phyloP scores from a whole-genome alignment of 2,797 vertebrate species.

The Spinus pinus region DNA sequence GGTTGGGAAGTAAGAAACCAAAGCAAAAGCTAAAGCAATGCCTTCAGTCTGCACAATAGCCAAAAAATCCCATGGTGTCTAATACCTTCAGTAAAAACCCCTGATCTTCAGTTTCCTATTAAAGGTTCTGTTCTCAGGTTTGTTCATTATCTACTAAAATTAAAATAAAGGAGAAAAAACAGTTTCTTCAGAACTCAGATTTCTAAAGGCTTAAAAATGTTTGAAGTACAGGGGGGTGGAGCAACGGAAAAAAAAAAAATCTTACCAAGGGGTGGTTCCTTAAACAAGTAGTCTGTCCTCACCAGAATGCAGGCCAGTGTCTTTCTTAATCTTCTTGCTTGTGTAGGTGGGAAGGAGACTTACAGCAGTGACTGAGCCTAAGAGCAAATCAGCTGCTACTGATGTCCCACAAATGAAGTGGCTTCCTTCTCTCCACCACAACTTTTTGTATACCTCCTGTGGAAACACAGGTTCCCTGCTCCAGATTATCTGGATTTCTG shows the following conservation, averaged over 20 bases:
- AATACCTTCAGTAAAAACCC: neutral
- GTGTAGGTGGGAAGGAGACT: neutral
- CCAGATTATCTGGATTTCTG: slow-evolving; percentile 17
- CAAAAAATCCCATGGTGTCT: neutral
- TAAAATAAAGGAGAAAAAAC: neutral
- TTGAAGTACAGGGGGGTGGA: neutral
- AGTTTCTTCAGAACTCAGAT: neutral
- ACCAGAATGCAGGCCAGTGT: neutral
- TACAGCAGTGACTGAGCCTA: neutral
- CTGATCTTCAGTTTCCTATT: neutral
- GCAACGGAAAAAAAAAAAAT: neutral
- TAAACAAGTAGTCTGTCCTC: neutral
- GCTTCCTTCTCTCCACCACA: neutral
- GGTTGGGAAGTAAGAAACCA: neutral
- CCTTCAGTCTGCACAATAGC: neutral
- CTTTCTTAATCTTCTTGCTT: neutral
- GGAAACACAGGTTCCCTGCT: neutral
- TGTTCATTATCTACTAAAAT: neutral
- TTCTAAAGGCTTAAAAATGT: neutral
- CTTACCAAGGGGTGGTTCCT: slow-evolving; percentile 49
- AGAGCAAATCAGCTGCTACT: neutral
- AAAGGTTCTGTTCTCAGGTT: neutral
- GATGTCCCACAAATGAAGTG: neutral
- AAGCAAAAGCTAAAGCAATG: neutral
- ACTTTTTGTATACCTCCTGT: neutral